Evolutionary conservation across 53 echinoderm and acorn worm genomes (phyloP), one percentile per base, ranked within the genome.

Genomic region (Echinometra lucunter): DNA sequence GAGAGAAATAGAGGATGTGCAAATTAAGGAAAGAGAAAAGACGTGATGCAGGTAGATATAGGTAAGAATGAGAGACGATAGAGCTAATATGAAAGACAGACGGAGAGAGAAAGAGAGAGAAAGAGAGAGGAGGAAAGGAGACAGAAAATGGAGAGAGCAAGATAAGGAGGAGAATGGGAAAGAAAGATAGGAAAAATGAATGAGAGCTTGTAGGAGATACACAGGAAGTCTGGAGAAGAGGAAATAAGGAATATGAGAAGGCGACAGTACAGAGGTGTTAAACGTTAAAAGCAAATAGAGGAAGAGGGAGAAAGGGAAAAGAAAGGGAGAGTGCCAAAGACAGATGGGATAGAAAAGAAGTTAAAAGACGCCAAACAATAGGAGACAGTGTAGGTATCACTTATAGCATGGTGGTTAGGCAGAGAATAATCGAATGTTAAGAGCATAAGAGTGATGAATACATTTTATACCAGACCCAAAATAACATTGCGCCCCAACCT

Each of bases 391-490:
- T 23, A 69, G 69, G 69, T 69, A 34, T 69, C 34, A 69, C 32
- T 32, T 69, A 69, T 6, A n/a, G n/a, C n/a, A n/a, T n/a, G 11
- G 34, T 69, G 85, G 27, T 85, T 49, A 1, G 27, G 85, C 49
- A 45, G 28, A 85, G 49, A 85, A 49, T 85, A 85, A 47, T 85
- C 85, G 85, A 85, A 85, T 47, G 27, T 49, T 49, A 85, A 2
- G n/a, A 49, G 85, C 7, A 85, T 28, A 28, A 47, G 40, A 78
- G 38, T 40, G 38, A 17, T 21, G 42, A 78, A 78, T 40, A 15
- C n/a, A 85, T 47, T 85, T 85, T 45, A 28, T n/a, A 28, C 28
- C 10, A 28, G 85, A 49, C 49, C n/a, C 15, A 47, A 85, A 47
- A 85, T 47, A 28, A 81, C 19, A 81, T 38, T 42, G 44, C 81